Evolutionary conservation across 2,888 invertebrate genomes (phyloP).

Genomic region (Druceiella hillmani): DNA sequence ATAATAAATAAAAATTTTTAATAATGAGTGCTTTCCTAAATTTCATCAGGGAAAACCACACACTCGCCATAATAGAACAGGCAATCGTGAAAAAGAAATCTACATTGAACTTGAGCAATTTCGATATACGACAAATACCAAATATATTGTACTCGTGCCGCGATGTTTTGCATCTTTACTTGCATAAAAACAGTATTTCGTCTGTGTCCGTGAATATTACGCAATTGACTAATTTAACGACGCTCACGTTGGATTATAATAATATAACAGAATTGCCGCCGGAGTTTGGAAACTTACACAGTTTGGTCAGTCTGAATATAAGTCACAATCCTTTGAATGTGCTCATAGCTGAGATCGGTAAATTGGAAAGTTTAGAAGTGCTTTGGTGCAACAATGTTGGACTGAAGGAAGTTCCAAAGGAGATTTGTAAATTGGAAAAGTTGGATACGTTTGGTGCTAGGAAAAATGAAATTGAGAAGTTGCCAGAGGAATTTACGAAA

Average conservation of each 20-base stretch:
- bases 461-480: slow-evolving; percentile 51
- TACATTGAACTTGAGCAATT: slow-evolving; percentile 57
- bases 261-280: slow-evolving; percentile 54
- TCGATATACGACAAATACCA: slow-evolving; percentile 58
- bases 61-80: slow-evolving; percentile 61
- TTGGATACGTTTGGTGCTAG: slow-evolving; percentile 63
- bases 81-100: slow-evolving; percentile 54
- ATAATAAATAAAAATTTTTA: too few relatives aligned
- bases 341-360: slow-evolving; percentile 55
- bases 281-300: slow-evolving; percentile 53
- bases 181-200: slow-evolving; percentile 58
- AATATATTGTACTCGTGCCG: slow-evolving; percentile 50
- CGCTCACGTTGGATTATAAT: slow-evolving; percentile 62
- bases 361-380: slow-evolving; percentile 54
- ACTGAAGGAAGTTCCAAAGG: slow-evolving; percentile 51
- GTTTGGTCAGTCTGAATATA: slow-evolving; percentile 57
- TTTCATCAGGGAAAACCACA: slow-evolving; percentile 63
- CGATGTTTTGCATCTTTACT: slow-evolving; percentile 54
- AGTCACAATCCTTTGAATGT: slow-evolving; percentile 59
- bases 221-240: slow-evolving; percentile 51
- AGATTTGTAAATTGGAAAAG: slow-evolving; percentile 54
- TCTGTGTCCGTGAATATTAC: slow-evolving; percentile 45
- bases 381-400: slow-evolving; percentile 63
- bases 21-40: slow-evolving; percentile 62
- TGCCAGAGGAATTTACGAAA: slow-evolving; percentile 55